Evolutionary conservation across 2,797 vertebrate genomes (phyloP).

Genomic region (Tragelaphus oryx): DNA sequence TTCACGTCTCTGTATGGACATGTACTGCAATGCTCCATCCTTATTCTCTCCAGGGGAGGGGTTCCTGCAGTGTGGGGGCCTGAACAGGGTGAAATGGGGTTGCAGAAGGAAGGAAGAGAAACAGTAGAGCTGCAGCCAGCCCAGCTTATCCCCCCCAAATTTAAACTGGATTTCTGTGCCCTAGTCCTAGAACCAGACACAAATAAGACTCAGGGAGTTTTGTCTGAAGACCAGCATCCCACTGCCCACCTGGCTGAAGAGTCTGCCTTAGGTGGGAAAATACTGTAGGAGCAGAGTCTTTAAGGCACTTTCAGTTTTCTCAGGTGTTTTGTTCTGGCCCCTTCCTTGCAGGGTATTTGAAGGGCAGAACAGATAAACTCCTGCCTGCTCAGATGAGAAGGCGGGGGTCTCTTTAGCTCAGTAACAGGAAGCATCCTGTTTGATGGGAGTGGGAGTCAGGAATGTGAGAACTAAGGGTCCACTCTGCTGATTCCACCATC

Average conservation of each 20-base stretch:
- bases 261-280: background rate
- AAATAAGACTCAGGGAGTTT: constrained; percentile 64
- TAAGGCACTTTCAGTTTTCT: constrained; percentile 48
- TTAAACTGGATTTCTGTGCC: background rate
- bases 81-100: background rate
- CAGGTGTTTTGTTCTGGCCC: constrained; percentile 56
- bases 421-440: background rate
- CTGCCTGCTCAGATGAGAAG: background rate
- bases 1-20: background rate
- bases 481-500: background rate
- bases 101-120: background rate
- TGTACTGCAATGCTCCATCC: background rate
- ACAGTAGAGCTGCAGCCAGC: background rate
- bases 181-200: background rate
- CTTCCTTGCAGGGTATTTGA: background rate
- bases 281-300: background rate
- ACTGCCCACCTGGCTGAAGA: background rate
- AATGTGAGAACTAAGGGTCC: background rate
- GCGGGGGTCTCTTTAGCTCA: background rate
- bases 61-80: background rate
- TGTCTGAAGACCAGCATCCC: constrained; percentile 47
- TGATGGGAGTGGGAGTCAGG: background rate
- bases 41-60: background rate
- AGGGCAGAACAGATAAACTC: constrained; percentile 27
- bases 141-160: background rate